phyloP scores from a whole-genome alignment of 2,888 invertebrate species.

The Cylindroiulus punctatus region DNA sequence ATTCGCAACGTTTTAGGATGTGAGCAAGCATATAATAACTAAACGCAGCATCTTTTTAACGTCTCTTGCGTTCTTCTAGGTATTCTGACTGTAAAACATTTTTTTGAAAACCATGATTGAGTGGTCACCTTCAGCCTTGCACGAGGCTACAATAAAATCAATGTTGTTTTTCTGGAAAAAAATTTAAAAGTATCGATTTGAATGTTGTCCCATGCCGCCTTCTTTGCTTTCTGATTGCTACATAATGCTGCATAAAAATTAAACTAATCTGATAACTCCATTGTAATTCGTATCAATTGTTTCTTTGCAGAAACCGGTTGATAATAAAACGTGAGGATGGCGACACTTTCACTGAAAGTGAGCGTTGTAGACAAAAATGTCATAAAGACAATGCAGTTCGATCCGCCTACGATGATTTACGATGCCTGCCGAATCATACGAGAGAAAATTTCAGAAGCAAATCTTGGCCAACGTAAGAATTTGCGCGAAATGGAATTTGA shows the following conservation, averaged over 20 bases:
- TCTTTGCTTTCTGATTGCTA: too few relatives aligned
- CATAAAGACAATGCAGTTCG: conserved; percentile 98
- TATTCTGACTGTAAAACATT: neutral
- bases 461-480: conserved; percentile 88
- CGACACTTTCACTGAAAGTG: conserved; percentile 69
- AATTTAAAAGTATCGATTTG: too few relatives aligned
- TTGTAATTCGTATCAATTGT: neutral
- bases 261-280: neutral
- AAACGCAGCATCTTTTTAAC: neutral
- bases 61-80: neutral
- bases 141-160: neutral
- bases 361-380: conserved; percentile 70
- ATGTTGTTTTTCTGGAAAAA: neutral
- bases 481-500: neutral
- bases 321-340: conserved; percentile 57
- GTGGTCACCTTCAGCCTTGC: neutral
- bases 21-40: neutral
- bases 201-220: too few relatives aligned
- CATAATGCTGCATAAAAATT: neutral
- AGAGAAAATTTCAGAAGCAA: conserved; percentile 93
- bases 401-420: conserved; percentile 92
- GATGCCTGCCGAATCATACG: conserved; percentile 95
- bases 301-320: neutral
- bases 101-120: neutral
- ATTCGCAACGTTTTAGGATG: conserved; percentile 12